Base-by-base conservation (phyloP, 64 coral and sea anemone genomes). In the Trachythela sp. region DNA sequence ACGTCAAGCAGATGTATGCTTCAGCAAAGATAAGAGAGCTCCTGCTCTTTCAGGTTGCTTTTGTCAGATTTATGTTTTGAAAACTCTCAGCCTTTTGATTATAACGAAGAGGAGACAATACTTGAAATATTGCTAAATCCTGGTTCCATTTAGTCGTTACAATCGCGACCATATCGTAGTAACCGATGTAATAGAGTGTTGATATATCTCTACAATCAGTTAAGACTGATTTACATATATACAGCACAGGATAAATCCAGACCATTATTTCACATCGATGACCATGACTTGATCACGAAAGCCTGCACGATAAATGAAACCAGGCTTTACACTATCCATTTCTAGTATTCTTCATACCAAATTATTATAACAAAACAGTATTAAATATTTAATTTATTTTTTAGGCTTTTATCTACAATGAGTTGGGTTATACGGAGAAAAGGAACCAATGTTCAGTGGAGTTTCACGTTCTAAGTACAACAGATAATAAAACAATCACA, bases 371-470 rank as follows among this genome's bases (percentile, higher is more conserved):
- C 30, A 3, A 9, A 37, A 29, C 9, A 13, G 8, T 18, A 35
- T 6, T 35, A 24, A 31, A 72, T 72, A 26, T 1, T n/a, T n/a
- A 35, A 80, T 2, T 80, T 34, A 5, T 68, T 83, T 89, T 70
- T 26, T 54, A 98, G 95, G 94, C 93, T 40, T 85, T 88, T 77
- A 93, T 94, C 50, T 98, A 98, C 84, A 89, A 98, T 39, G 95
- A 98, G 35, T 77, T 98, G 39, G 93, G 91, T 3, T 98, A 91
- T 75, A 90, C 56, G 8, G 68, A 90, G 15, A 91, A 94, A 56
- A 84, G 91, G 83, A 94, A 98, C 60, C 91, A 51, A 5, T 98
- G 93, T 91, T 88, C 93, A 31, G 80, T 86, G 13, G 95, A 98
- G 34, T 94, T 80, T 22, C 75, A 29, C 37, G 20, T 29, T 15